Evolutionary conservation across 2,888 invertebrate genomes (phyloP).

Genomic region (Cistogaster globosa): DNA sequence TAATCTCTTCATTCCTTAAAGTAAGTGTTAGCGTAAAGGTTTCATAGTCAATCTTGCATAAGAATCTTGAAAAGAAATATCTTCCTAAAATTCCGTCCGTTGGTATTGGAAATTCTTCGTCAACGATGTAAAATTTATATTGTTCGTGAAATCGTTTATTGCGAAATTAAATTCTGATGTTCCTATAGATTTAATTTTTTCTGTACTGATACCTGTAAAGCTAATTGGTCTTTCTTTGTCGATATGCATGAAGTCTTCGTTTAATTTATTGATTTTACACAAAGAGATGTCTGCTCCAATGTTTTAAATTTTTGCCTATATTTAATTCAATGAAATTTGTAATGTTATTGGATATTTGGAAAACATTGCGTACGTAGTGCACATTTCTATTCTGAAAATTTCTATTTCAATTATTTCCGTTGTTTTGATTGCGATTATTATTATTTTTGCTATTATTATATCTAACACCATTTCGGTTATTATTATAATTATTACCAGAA

Average conservation of each 20-base stretch:
- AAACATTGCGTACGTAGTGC: not conserved
- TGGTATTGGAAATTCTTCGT: not conserved
- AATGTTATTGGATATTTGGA: not conserved
- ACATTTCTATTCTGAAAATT: too few relatives aligned
- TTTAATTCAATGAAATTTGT: not conserved
- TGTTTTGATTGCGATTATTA: constrained; percentile 8
- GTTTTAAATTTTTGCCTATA: not conserved
- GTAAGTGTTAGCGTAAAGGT: not conserved
- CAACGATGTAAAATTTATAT: not conserved
- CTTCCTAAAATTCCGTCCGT: constrained; percentile 2
- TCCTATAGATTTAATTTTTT: constrained; percentile 1
- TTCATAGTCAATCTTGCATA: constrained; percentile 12
- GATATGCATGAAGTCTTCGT: not conserved
- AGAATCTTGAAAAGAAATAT: not conserved
- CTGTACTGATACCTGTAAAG: not conserved
- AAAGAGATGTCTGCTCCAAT: not conserved
- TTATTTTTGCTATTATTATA: too few relatives aligned
- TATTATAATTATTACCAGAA: too few relatives aligned
- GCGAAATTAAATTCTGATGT: not conserved
- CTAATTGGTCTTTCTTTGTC: not conserved
- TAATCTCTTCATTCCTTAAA: not conserved
- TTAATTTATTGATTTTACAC: not conserved
- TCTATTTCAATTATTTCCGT: not conserved
- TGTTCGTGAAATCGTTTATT: not conserved
- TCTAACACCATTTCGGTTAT: too few relatives aligned